A percentile compares a stretch with the other conserved stretches of the same genome.
These are phyloP conservation scores for Vulpes ferrilata DNA, from an alignment of 2,113 vertebrate genomes.

Conservation along the genomic window DNA sequence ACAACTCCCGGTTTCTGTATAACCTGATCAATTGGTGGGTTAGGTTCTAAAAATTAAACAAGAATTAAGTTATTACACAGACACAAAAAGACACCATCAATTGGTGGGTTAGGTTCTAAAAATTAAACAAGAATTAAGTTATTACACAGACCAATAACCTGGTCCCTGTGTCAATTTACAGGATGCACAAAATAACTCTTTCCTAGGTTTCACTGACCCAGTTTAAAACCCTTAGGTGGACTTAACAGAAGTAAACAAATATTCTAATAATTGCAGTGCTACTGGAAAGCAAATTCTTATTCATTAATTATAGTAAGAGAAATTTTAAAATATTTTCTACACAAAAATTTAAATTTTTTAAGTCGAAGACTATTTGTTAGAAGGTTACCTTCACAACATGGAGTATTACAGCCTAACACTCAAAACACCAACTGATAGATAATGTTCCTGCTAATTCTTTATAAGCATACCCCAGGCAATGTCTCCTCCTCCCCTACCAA, in stretches of 20 bases:
- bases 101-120: slow-evolving; percentile 96
- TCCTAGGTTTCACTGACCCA: neutral
- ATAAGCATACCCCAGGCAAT: neutral
- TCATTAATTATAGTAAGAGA: neutral
- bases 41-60: slow-evolving; percentile 91
- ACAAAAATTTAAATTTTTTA: slow-evolving; percentile 44
- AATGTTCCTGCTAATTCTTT: slow-evolving; percentile 12
- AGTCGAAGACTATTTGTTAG: neutral
- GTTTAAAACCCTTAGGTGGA: slow-evolving; percentile 42
- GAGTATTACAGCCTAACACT: neutral
- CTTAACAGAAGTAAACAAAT: slow-evolving; percentile 17
- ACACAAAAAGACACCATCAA: slow-evolving; percentile 85
- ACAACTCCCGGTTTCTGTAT: slow-evolving; percentile 95
- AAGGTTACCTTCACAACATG: neutral
- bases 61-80: slow-evolving; percentile 39
- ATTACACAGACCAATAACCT: slow-evolving; percentile 32
- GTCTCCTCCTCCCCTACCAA: neutral
- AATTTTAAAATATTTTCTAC: neutral
- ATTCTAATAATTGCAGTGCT: neutral
- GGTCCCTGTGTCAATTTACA: neutral
- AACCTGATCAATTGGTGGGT: slow-evolving; percentile 97
- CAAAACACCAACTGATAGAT: neutral
- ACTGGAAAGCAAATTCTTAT: slow-evolving; percentile 38
- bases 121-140: slow-evolving; percentile 55
- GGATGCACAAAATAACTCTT: slow-evolving; percentile 31